Conservation (phyloP, 2,888 invertebrate species). For the Chalcosyrphus nemorum region DNA sequence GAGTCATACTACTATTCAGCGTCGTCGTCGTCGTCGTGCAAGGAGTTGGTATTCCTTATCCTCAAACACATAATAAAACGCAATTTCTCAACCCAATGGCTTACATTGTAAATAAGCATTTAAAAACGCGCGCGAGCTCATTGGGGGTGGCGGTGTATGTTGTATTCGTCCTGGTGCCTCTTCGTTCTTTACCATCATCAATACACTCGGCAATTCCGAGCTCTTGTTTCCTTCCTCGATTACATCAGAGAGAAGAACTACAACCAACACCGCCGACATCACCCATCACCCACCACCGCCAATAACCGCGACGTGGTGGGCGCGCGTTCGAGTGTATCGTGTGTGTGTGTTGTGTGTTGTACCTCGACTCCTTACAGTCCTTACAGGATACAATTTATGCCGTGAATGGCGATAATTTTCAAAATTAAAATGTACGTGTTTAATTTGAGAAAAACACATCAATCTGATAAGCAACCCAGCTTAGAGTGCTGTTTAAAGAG, state of each 20-base stretch:
- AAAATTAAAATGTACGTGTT: slow-evolving; percentile 73
- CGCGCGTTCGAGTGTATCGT: slow-evolving; percentile 48
- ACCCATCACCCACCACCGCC: not conserved
- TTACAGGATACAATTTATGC: slow-evolving; percentile 64
- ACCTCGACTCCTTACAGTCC: no score
- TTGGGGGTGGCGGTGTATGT: slow-evolving; percentile 3
- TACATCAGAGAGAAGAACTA: slow-evolving; percentile 45
- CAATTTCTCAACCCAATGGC: slow-evolving; percentile 71
- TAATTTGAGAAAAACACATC: slow-evolving; percentile 73
- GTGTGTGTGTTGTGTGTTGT: slow-evolving; percentile 39
- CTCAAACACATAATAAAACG: slow-evolving; percentile 70
- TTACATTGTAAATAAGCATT: slow-evolving; percentile 72
- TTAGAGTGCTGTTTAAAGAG: slow-evolving; percentile 63
- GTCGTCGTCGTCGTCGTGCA: not conserved
- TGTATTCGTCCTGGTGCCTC: not conserved
- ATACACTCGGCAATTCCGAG: slow-evolving; percentile 63
- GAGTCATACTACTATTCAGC: not conserved
- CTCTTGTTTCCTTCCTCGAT: slow-evolving; percentile 66
- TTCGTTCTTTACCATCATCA: slow-evolving; percentile 39
- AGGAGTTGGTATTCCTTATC: slow-evolving; percentile 58
- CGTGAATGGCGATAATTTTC: slow-evolving; percentile 72
- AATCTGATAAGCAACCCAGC: slow-evolving; percentile 67
- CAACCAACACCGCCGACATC: slow-evolving; percentile 6
- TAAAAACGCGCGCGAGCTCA: slow-evolving; percentile 30
- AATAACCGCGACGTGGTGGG: not conserved